Base-by-base conservation (phyloP, 1,140 invertebrate genomes). In the Subanguina moxae region DNA sequence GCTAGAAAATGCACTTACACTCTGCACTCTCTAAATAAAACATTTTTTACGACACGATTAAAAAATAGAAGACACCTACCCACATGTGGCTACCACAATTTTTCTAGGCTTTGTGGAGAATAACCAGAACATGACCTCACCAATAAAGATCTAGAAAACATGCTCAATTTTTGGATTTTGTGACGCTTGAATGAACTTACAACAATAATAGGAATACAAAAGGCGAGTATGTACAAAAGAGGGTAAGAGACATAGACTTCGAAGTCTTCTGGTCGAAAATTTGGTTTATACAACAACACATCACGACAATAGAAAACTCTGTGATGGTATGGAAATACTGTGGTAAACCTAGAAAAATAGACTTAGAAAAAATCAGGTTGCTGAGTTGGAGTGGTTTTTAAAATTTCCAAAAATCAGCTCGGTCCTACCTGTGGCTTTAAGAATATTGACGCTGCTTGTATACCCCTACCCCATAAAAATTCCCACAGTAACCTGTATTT, bases 91-190 rank as follows among this genome's bases (percentile, higher is more conserved):
- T 1, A 45, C 17, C 21, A 64, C 52, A 7, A 72, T 79, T 67
- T 83, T 82, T 27, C 80, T 62, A 8, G 80, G 80, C 62, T 82
- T 82, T 43, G 80, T 80, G 21, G 81, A 83, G 65, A 82, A 82
- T 15, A 82, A 62, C 80, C 80, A 82, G 67, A 82, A 82, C 77
- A 82, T 82, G 7, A 82, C 61, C 67, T 82, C 80, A 65, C 80
- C 80, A 43, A 82, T 76, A 32, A 82, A 70, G 13, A 82, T 83
- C 78, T 80, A 42, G 28, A 80, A 80, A 28, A 56, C 19, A 45
- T 46, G 1, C n/a, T 15, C 19, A 72, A 48, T 8, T 28, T 42
- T 9, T 67, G 25, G 32, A 3, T 32, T 13, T 59, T 13, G n/a
- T 30, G 15, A 17, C 28, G 17, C 64, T 58, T 61, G 42, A 5